Conservation (phyloP, 1,140 invertebrate species). For the Parapsyche elsis region DNA sequence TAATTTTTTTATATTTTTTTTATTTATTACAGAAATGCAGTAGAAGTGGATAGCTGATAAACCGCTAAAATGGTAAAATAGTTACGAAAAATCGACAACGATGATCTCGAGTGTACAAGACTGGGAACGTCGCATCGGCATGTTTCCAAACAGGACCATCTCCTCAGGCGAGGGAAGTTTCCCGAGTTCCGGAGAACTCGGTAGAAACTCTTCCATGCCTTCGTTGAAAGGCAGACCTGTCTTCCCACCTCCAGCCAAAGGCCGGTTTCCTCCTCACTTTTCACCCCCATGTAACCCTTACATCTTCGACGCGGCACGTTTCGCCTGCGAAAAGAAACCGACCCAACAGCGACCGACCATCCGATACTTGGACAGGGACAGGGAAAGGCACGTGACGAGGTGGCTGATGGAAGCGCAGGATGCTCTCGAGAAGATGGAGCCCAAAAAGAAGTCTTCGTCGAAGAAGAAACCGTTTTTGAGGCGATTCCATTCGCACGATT, state of each 20-base stretch:
- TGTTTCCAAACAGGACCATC: slow-evolving; percentile 54
- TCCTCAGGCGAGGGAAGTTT: slow-evolving; percentile 54
- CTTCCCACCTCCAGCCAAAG: slow-evolving; percentile 55
- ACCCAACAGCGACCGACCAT: slow-evolving; percentile 58
- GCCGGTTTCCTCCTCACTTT: slow-evolving; percentile 63
- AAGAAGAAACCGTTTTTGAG: slow-evolving; percentile 60
- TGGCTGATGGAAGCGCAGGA: slow-evolving; percentile 68
- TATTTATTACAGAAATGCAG: background rate
- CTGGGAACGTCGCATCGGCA: slow-evolving; percentile 33
- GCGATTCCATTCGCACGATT: slow-evolving; percentile 59
- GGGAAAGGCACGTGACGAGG: slow-evolving; percentile 64
- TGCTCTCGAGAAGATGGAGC: slow-evolving; percentile 63
- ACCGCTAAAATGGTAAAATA: slow-evolving; percentile 7
- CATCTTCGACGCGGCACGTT: slow-evolving; percentile 66
- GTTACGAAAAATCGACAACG: background rate
- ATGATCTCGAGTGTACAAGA: slow-evolving; percentile 38
- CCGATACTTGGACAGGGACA: slow-evolving; percentile 64
- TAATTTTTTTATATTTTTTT: background rate
- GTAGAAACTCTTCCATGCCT: slow-evolving; percentile 54
- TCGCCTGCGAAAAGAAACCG: slow-evolving; percentile 62
- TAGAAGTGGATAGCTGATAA: slow-evolving; percentile 17
- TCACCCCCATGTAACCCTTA: slow-evolving; percentile 61
- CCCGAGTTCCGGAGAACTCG: slow-evolving; percentile 54
- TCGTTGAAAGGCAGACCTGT: slow-evolving; percentile 50
- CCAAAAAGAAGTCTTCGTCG: slow-evolving; percentile 61